These are phyloP conservation scores for Amiota minor DNA, from an alignment of 2,888 invertebrate genomes.

Conservation along the genomic window DNA sequence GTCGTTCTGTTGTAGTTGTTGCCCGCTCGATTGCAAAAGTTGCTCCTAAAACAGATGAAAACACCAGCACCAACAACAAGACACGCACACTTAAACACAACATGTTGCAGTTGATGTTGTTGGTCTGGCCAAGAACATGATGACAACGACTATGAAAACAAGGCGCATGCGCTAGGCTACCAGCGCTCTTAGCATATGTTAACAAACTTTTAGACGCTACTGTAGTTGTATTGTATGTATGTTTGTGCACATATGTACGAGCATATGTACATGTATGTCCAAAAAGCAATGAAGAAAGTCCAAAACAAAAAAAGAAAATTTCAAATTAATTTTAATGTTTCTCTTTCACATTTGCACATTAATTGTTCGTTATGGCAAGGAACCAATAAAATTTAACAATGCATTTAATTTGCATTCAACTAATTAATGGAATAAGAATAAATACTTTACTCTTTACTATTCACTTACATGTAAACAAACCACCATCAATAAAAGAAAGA, in stretches of 20 bases:
- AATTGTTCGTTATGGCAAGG: slow-evolving; percentile 48
- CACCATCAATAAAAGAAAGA: slow-evolving; percentile 7
- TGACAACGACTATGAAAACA: background rate
- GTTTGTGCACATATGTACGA: slow-evolving; percentile 26
- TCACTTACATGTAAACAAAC: background rate
- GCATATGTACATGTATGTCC: background rate
- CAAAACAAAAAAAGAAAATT: slow-evolving; percentile 36
- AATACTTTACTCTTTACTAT: background rate
- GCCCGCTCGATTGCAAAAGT: too few relatives aligned
- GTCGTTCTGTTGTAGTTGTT: slow-evolving; percentile 36
- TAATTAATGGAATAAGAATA: slow-evolving; percentile 61
- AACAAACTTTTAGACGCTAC: slow-evolving; percentile 16
- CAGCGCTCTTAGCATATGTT: slow-evolving; percentile 13
- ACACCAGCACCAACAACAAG: slow-evolving; percentile 20
- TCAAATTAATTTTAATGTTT: slow-evolving; percentile 58
- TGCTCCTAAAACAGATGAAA: slow-evolving; percentile 23
- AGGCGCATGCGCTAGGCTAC: slow-evolving; percentile 3
- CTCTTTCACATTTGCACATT: slow-evolving; percentile 43
- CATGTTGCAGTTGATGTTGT: background rate
- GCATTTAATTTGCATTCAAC: slow-evolving; percentile 62
- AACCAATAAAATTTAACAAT: slow-evolving; percentile 65
- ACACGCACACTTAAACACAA: background rate
- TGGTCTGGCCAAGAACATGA: slow-evolving; percentile 9
- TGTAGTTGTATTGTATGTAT: slow-evolving; percentile 22
- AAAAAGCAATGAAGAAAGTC: background rate